Base-by-base conservation (phyloP, 2,888 invertebrate species). In the Campoletis raptor region DNA sequence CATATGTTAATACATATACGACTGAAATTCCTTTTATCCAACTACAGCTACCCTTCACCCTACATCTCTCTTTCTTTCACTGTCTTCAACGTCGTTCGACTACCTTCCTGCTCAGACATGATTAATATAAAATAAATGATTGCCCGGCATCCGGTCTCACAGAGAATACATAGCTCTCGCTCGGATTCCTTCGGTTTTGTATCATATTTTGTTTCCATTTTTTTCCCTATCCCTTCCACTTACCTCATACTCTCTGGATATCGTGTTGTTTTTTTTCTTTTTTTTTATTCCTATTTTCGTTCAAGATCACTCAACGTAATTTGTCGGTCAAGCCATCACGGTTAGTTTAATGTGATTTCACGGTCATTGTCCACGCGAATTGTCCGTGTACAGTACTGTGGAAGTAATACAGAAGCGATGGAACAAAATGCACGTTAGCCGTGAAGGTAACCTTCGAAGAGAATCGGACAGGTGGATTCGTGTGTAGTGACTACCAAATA, bases 81-180 rank as follows among this genome's bases (percentile, higher is more conserved):
- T 84, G 83, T 78, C 85, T 79, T 85, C 83, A 80, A 77, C 87
- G 86, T 87, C 87, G 82, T 57, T 86, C 87, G 89, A 86, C 90
- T 91, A 86, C 91, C 91, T 93, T 93, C 91, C 93, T 93, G 92
- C 91, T 90, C 89, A 88, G 90, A 90, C 90, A 91, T 92, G 93
- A 94, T 94, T 94, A 93, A 94, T 94, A 94, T 93, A 92, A 92
- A 94, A 94, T 93, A 92, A 94, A 94, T 93, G 93, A 94, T 93
- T 94, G 91, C 92, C 87, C 89, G 90, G 90, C 94, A 94, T 94
- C 94, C 94, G 94, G 93, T 93, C 94, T 88, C 93, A 92, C 92
- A 92, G 91, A 88, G 85, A 90, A 89, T 89, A 87, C 90, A 87
- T 88, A 87, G 88, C 73, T 21, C 74, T 30, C 89, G 85, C 88